phyloP scores from a whole-genome alignment of 1,140 invertebrate species.

The Tetramorium alpestre region DNA sequence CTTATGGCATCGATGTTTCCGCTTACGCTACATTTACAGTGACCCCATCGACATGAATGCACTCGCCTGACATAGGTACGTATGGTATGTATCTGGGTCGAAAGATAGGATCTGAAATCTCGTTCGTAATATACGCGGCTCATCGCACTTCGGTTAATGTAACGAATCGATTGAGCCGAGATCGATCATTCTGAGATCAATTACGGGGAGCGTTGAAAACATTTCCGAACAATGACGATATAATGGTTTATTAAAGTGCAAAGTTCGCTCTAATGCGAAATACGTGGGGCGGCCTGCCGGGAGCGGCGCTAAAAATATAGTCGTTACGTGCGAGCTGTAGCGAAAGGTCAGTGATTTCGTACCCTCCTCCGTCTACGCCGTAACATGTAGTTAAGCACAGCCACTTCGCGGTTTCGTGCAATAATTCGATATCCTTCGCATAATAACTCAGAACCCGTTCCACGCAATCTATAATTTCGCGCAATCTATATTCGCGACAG shows the following conservation, averaged over 20 bases:
- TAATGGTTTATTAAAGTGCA: slow-evolving; percentile 33
- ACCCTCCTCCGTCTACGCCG: slow-evolving; percentile 10
- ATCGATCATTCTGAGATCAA: slow-evolving; percentile 14
- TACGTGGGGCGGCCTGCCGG: not conserved
- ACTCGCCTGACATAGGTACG: not conserved
- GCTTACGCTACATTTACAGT: slow-evolving; percentile 67
- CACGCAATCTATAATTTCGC: not conserved
- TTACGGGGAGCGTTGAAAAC: not conserved
- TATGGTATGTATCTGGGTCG: slow-evolving; percentile 40
- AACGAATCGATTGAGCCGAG: not conserved
- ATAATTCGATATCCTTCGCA: not conserved
- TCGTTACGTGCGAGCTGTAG: slow-evolving; percentile 7
- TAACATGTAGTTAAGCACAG: slow-evolving; percentile 4
- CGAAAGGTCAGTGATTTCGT: slow-evolving; percentile 53
- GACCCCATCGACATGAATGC: slow-evolving; percentile 32
- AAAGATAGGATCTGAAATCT: slow-evolving; percentile 25
- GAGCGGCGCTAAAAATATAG: slow-evolving; percentile 42
- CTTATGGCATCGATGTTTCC: slow-evolving; percentile 56
- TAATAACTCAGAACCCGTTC: not conserved
- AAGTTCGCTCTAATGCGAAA: slow-evolving; percentile 34
- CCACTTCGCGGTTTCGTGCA: not conserved
- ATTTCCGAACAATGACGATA: not conserved
- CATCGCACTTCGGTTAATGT: too few relatives aligned
- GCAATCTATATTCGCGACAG: not conserved
- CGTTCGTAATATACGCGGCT: not conserved